Conservation (phyloP, 2,888 invertebrate genomes). For the Tortrix viridana region DNA sequence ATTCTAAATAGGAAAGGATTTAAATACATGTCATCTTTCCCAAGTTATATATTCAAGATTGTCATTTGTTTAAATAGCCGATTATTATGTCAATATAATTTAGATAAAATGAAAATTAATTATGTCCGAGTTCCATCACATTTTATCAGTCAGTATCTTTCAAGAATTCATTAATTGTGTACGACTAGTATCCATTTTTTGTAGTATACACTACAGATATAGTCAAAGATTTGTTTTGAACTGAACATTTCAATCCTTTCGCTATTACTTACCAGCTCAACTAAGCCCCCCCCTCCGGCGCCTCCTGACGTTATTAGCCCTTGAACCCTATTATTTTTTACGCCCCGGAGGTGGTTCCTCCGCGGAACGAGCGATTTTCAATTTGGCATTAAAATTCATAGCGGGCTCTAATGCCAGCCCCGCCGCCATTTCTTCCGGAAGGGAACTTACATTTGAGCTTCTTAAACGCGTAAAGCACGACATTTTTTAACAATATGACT, state of each 20-base stretch:
- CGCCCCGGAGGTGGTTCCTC: slow-evolving; percentile 13
- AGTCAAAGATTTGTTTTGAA: background rate
- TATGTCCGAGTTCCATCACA: too few species aligned
- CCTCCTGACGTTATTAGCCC: slow-evolving; percentile 22
- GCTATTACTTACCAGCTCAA: slow-evolving; percentile 3
- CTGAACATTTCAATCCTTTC: background rate
- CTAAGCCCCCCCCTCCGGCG: background rate
- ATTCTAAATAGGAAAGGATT: too few species aligned
- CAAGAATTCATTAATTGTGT: too few species aligned
- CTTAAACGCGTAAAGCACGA: background rate
- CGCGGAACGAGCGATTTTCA: slow-evolving; percentile 22
- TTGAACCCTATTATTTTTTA: slow-evolving; percentile 33
- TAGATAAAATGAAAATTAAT: too few species aligned
- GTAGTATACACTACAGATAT: too few species aligned
- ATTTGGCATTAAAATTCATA: slow-evolving; percentile 37
- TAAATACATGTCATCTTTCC: too few species aligned
- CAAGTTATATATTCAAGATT: too few species aligned
- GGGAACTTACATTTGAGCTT: background rate
- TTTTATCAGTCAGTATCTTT: too few species aligned
- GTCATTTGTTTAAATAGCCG: too few species aligned
- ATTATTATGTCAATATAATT: too few species aligned
- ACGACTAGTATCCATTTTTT: too few species aligned
- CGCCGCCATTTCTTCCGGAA: background rate
- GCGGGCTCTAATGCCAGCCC: slow-evolving; percentile 1
- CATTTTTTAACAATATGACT: too few species aligned